These are phyloP conservation scores for Toxotes chatareus DNA, from an alignment of 2,113 vertebrate genomes.

Conservation along the genomic window DNA sequence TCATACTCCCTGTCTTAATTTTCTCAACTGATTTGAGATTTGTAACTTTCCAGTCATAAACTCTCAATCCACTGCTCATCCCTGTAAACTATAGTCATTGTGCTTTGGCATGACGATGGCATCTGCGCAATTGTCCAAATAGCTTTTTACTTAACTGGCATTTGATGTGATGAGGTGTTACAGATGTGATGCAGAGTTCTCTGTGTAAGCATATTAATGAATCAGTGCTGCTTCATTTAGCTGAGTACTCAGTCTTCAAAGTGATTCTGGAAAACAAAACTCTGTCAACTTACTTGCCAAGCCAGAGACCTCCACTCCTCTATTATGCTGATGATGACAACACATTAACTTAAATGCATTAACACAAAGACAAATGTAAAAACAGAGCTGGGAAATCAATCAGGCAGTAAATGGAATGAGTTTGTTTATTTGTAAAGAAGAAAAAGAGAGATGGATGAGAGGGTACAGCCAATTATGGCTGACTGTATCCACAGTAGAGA, in stretches of 20 bases:
- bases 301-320: constrained; percentile 21
- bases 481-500: constrained; percentile 32
- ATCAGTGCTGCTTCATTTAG: constrained; percentile 32
- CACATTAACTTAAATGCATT: constrained; percentile 48
- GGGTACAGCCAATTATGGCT: constrained; percentile 36
- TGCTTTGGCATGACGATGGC: neutral
- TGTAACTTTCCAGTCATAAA: neutral
- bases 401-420: constrained; percentile 40
- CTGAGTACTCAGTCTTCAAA: constrained; percentile 16
- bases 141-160: constrained; percentile 4
- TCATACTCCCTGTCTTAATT: constrained; percentile 6
- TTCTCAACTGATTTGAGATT: constrained; percentile 30
- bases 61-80: neutral
- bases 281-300: constrained; percentile 8
- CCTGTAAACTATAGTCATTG: neutral
- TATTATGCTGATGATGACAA: constrained; percentile 36
- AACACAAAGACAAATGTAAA: constrained; percentile 41
- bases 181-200: constrained; percentile 15
- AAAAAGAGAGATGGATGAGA: constrained; percentile 23
- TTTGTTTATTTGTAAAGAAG: constrained; percentile 56
- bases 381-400: constrained; percentile 41
- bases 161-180: constrained; percentile 15
- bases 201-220: constrained; percentile 1
- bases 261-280: constrained; percentile 9
- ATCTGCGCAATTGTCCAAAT: constrained; percentile 11